Evolutionary conservation across 2,797 vertebrate genomes (phyloP), one percentile per base, ranked within the genome.

Genomic region (Chaetophractus vellerosus): DNA sequence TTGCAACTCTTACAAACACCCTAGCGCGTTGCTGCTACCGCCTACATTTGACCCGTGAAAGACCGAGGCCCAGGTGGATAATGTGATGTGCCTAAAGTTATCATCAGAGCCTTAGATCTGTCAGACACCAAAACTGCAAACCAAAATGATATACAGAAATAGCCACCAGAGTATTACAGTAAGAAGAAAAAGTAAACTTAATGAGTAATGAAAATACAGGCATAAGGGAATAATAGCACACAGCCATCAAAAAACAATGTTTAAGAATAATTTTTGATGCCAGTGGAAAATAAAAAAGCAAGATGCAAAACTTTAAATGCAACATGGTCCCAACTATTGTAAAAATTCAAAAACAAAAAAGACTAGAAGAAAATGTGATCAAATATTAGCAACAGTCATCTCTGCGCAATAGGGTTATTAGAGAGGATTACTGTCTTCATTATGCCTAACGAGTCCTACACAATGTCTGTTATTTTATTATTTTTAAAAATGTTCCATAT

Each of bases 271-370:
- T 45, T 85, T 82, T 84, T 18, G 33, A 89, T 28, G 55, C 45
- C 48, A 41, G 1, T 50, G 72, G 63, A 61, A 45, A 52, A 31
- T 63, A 16, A 59, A 87, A 88, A 79, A 48, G 21, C 31, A 79
- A 95, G 38, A 69, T 23, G 26, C 31, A 74, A 71, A 86, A 91
- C 72, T 64, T 95, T 72, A 50, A 23, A 31, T 41, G 57, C 31
- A 79, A 81, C 59, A 71, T 2, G 19, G 45, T 21, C n/a, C 48
- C 9, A 55, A 38, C 26, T 68, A 82, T 38, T 86, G 12, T n/a
- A 83, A 82, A 94, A 90, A 85, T 66, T 45, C 48, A 91, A 76
- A 66, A 83, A 45, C 87, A 61, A 89, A 45, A 28, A 48, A 74
- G n/a, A 7, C 6, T 84, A n/a, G 19, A 69, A 83, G 23, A 94